A percentile compares a stretch with the other conserved stretches of the same genome.
These are phyloP conservation scores for Eurypyga helias DNA, from an alignment of 2,113 vertebrate genomes.

Conservation along the genomic window DNA sequence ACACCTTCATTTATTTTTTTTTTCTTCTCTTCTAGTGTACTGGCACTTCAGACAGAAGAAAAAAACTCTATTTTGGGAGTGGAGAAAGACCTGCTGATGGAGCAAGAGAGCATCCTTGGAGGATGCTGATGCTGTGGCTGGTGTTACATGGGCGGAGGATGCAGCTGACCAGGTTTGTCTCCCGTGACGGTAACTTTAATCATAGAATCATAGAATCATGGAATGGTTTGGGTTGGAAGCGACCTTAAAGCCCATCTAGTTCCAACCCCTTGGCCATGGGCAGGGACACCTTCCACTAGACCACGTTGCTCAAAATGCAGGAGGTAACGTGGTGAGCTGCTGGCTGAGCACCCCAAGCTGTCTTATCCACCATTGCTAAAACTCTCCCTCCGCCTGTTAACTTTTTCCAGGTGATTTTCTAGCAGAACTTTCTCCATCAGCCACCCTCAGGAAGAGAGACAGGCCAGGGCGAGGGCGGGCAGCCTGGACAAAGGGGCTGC, in stretches of 20 bases:
- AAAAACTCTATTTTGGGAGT: background rate
- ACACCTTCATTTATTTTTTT: rapidly evolving
- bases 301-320: too few species aligned
- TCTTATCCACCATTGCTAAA: rapidly evolving
- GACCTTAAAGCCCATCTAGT: too few species aligned
- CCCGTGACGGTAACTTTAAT: background rate
- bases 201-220: too few species aligned
- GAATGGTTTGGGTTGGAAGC: too few species aligned
- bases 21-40: background rate
- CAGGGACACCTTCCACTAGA: too few species aligned
- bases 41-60: background rate
- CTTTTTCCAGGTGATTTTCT: background rate
- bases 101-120: background rate
- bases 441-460: background rate
- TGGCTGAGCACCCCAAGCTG: background rate
- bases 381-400: background rate
- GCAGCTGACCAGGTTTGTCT: background rate
- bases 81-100: rapidly evolving
- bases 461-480: background rate
- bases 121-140: background rate
- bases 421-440: background rate
- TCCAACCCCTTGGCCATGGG: too few species aligned
- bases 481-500: slow-evolving; percentile 65
- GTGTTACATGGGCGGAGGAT: rapidly evolving
- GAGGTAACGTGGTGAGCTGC: background rate